A percentile compares a stretch with the other conserved stretches of the same genome.
phyloP scores from a whole-genome alignment of 2,888 invertebrate genomes.

The Chrysolina haemoptera region DNA sequence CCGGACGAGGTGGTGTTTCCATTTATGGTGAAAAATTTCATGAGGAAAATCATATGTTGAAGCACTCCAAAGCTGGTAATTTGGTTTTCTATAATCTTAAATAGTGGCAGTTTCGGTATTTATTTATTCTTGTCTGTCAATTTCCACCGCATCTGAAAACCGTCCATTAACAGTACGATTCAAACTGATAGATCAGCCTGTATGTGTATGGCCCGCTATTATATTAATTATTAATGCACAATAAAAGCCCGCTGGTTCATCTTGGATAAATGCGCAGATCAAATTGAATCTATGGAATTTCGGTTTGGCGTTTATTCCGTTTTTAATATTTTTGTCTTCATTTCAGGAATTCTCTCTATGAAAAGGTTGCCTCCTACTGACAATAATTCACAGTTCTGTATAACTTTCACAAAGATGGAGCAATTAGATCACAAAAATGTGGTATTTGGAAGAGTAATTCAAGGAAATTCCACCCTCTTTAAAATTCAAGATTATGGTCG shows the following conservation, averaged over 20 bases:
- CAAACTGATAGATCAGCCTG: too few relatives aligned
- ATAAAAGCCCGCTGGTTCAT: too few relatives aligned
- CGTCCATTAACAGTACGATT: too few relatives aligned
- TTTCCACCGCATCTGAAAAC: too few relatives aligned
- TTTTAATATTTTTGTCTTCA: background rate
- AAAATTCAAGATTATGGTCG: constrained; percentile 65
- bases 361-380: constrained; percentile 63
- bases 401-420: constrained; percentile 69
- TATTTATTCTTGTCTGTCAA: too few relatives aligned
- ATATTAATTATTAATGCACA: too few relatives aligned
- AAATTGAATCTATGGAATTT: too few relatives aligned
- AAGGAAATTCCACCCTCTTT: constrained; percentile 63
- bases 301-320: too few relatives aligned
- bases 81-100: constrained; percentile 13
- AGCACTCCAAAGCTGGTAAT: constrained; percentile 69
- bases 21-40: constrained; percentile 70
- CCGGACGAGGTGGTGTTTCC: constrained; percentile 71
- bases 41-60: constrained; percentile 70
- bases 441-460: constrained; percentile 71
- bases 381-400: constrained; percentile 72
- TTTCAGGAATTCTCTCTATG: constrained; percentile 69
- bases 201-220: too few relatives aligned
- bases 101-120: too few relatives aligned
- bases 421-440: constrained; percentile 69
- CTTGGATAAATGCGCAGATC: too few relatives aligned